phyloP scores from a whole-genome alignment of 1,140 invertebrate genomes.

The Lordiphosa stackelbergi region DNA sequence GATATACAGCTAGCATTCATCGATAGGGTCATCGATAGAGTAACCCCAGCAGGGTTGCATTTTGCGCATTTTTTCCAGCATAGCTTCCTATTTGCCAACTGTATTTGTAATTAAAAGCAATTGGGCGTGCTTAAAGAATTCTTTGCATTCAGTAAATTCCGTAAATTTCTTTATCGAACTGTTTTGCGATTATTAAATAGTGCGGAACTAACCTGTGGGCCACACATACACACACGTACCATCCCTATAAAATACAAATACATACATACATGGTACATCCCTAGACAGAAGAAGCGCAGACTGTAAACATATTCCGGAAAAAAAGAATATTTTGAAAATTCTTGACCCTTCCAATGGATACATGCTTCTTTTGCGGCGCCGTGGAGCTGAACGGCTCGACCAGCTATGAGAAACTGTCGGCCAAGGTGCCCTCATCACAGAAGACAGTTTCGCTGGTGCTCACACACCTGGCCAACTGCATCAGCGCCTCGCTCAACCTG shows the following conservation, averaged over 20 bases:
- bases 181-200: no score
- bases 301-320: constrained; percentile 21
- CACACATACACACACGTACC: constrained; percentile 14
- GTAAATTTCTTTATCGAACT: no score
- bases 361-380: constrained; percentile 61
- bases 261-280: constrained; percentile 19
- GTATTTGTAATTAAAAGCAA: constrained; percentile 33
- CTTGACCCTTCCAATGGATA: constrained; percentile 36
- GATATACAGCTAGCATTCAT: neutral
- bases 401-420: constrained; percentile 37
- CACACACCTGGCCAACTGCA: constrained; percentile 62
- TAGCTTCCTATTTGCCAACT: constrained; percentile 43
- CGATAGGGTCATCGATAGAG: neutral
- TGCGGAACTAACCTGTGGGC: no score
- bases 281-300: constrained; percentile 27
- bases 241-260: constrained; percentile 30
- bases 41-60: constrained; percentile 22
- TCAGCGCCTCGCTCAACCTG: constrained; percentile 49
- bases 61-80: constrained; percentile 26
- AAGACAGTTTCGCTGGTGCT: constrained; percentile 60
- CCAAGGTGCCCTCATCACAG: constrained; percentile 63
- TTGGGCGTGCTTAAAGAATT: constrained; percentile 6
- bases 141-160: constrained; percentile 8
- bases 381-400: constrained; percentile 40
- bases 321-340: neutral